These are phyloP conservation scores for Hypomesus transpacificus DNA, from an alignment of 2,113 vertebrate genomes.

Conservation along the genomic window DNA sequence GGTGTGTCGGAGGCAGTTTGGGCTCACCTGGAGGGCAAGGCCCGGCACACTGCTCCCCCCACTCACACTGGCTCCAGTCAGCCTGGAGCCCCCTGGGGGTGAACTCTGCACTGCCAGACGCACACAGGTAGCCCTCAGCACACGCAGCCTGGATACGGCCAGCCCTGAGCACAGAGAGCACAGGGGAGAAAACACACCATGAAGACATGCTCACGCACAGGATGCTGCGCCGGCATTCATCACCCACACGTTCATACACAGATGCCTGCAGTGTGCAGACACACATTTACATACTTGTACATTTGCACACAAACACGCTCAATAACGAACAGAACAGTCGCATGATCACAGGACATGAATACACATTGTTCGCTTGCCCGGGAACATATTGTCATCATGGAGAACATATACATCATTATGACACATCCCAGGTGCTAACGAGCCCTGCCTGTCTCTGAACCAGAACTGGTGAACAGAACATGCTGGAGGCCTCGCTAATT, in stretches of 20 bases:
- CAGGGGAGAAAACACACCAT: slow-evolving; percentile 17
- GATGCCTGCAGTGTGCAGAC: background rate
- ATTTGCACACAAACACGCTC: background rate
- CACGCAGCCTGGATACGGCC: slow-evolving; percentile 79
- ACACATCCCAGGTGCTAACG: background rate
- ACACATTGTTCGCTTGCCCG: background rate
- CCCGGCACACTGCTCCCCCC: slow-evolving; percentile 75
- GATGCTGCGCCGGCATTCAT: too few relatives aligned
- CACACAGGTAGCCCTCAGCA: slow-evolving; percentile 83
- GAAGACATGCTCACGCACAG: background rate
- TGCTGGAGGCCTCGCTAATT: background rate
- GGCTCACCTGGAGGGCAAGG: slow-evolving; percentile 81
- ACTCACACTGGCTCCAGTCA: slow-evolving; percentile 65
- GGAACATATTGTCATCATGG: background rate
- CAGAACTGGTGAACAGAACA: background rate
- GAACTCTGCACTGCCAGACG: slow-evolving; percentile 78
- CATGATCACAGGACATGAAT: background rate
- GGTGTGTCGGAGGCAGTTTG: background rate
- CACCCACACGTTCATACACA: background rate
- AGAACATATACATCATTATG: background rate
- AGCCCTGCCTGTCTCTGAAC: background rate
- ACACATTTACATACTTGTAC: background rate
- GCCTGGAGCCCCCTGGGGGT: slow-evolving; percentile 53
- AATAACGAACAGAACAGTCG: background rate
- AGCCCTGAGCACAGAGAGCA: slow-evolving; percentile 57